These are phyloP conservation scores for Harpegnathos saltator DNA, from an alignment of 1,140 invertebrate species.

Conservation along the genomic window DNA sequence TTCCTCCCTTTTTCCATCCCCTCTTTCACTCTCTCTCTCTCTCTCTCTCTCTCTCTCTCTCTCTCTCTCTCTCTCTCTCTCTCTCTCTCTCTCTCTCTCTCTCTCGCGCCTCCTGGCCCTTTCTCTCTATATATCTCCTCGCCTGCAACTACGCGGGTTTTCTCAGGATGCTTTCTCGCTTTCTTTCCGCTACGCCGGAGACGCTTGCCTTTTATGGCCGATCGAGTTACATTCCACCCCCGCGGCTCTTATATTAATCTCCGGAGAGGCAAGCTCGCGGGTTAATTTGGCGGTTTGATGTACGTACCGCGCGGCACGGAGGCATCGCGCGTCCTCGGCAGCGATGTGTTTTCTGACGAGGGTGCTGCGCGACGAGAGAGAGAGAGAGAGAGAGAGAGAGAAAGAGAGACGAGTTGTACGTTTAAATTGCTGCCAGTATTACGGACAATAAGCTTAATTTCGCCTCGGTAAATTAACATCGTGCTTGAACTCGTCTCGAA, in stretches of 20 bases:
- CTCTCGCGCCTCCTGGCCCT: too few relatives aligned
- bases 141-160: not conserved
- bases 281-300: constrained; percentile 27
- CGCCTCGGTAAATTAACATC: not conserved
- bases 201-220: constrained; percentile 14
- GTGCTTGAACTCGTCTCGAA: not conserved
- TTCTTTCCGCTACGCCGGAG: not conserved
- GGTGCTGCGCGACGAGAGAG: too few relatives aligned
- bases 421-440: constrained; percentile 1
- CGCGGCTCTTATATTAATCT: constrained; percentile 21
- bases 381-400: not conserved
- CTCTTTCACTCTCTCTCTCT: too few relatives aligned
- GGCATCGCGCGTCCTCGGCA: not conserved
- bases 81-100: too few relatives aligned
- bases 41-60: too few relatives aligned
- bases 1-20: not conserved
- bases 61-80: not conserved
- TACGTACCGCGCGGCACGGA: not conserved
- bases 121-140: too few relatives aligned
- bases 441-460: constrained; percentile 10
- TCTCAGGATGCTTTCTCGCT: not conserved
- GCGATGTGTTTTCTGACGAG: constrained; percentile 2
- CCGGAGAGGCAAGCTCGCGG: not conserved
- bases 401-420: not conserved
- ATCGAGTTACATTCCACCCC: constrained; percentile 39